A percentile compares a stretch with the other conserved stretches of the same genome.
Conservation (phyloP, 2,113 vertebrate species). For the Salvelinus namaycush region DNA sequence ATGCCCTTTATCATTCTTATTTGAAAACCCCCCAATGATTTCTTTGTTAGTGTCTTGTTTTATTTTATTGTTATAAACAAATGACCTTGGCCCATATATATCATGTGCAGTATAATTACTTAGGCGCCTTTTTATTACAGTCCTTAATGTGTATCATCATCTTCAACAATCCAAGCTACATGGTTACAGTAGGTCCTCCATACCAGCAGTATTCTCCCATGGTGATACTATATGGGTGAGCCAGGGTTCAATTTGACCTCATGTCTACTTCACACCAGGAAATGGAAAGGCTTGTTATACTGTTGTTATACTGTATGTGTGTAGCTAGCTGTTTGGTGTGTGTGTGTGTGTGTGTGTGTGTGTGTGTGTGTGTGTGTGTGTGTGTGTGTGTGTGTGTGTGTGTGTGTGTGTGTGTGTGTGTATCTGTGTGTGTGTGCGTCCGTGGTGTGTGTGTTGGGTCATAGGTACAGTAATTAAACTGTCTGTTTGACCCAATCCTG, state of each 20-base stretch:
- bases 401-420: slow-evolving; percentile 3
- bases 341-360: slow-evolving; percentile 14
- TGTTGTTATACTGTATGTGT: neutral
- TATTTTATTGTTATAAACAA: neutral
- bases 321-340: neutral
- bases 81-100: neutral
- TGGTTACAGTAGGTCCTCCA: too few relatives aligned
- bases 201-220: too few relatives aligned
- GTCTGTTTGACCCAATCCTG: slow-evolving; percentile 82
- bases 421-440: slow-evolving; percentile 29
- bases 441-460: slow-evolving; percentile 77
- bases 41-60: neutral
- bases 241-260: too few relatives aligned
- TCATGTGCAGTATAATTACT: neutral
- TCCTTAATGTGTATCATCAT: neutral
- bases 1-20: too few relatives aligned
- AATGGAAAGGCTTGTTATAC: too few relatives aligned
- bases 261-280: too few relatives aligned
- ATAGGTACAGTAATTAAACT: slow-evolving; percentile 87
- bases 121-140: neutral
- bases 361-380: slow-evolving; percentile 68
- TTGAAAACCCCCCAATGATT: too few relatives aligned
- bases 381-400: slow-evolving; percentile 3
- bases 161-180: too few relatives aligned
- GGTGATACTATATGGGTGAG: too few relatives aligned